Evolutionary conservation across 2,888 invertebrate genomes (phyloP).

Genomic region (Blastobasis lacticolella): DNA sequence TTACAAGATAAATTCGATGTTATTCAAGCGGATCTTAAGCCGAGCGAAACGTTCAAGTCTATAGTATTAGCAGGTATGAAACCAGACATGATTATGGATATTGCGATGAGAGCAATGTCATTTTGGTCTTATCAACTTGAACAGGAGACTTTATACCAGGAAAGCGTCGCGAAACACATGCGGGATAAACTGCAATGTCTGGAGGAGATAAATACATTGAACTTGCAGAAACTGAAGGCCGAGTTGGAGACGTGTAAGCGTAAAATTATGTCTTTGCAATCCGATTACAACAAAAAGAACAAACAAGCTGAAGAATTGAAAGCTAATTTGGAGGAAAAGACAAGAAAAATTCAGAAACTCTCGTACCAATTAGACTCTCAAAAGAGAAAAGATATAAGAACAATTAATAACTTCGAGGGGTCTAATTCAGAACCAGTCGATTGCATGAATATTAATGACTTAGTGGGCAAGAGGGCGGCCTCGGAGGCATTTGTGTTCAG

Average conservation of each 20-base stretch:
- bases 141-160: conserved; percentile 67
- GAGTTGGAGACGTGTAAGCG: conserved; percentile 64
- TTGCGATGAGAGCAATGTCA: conserved; percentile 71
- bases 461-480: conserved; percentile 47
- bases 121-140: conserved; percentile 72
- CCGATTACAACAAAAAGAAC: conserved; percentile 56
- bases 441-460: conserved; percentile 58
- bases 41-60: conserved; percentile 67
- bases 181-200: conserved; percentile 60
- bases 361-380: conserved; percentile 59
- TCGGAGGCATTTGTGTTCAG: conserved; percentile 55
- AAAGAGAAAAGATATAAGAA: conserved; percentile 52
- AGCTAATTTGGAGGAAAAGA: conserved; percentile 56
- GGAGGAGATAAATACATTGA: conserved; percentile 60
- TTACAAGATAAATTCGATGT: conserved; percentile 68
- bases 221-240: conserved; percentile 60
- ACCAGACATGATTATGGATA: conserved; percentile 70
- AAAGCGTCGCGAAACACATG: conserved; percentile 59
- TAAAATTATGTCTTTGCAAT: conserved; percentile 54
- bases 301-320: conserved; percentile 61
- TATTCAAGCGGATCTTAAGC: conserved; percentile 66
- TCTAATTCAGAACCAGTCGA: too few species aligned
- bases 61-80: conserved; percentile 69
- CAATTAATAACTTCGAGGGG: conserved; percentile 43
- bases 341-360: conserved; percentile 61